Base-by-base conservation (phyloP, 1,140 invertebrate genomes). In the Microplitis mediator region DNA sequence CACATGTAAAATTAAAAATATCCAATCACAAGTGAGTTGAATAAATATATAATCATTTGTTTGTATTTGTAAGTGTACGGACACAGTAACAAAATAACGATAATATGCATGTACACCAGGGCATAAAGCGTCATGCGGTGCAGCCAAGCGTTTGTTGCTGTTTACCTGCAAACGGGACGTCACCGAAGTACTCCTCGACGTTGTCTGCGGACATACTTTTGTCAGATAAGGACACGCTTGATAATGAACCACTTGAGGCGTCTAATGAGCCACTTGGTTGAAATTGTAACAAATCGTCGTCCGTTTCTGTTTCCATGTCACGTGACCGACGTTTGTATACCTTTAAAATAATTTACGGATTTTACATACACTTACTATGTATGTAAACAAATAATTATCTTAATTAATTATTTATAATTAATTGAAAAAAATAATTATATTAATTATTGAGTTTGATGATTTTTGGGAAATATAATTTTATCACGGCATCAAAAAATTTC, bases 131-230 rank as follows among this genome's bases (percentile, higher is more conserved):
- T 87, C 86, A 87, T 87, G 86, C 85, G 85, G 86, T 87, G 85
- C 86, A 87, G 85, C 85, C 85, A 86, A 87, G 85, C 83, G 86
- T 86, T 80, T 83, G 84, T 84, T 87, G 85, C 79, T 83, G 85
- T 90, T 92, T 88, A 95, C 94, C 95, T 85, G 94, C 94, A 88
- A 95, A 97, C 67, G 95, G 94, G 68, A 92, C 91, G 82, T 96
- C 94, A 69, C 93, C 92, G 68, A 94, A 90, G 82, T 92, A 95
- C 86, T 95, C 94, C 86, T 96, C 94, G 60, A 95, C 93, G 80
- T 95, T 93, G 80, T 94, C 93, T 11, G 93, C 93, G 75, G 93
- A 93, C 62, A 93, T 91, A 82, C 93, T 95, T 82, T 94, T 91
- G 82, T 93, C 92, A 9, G 91, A 92, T 16, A 91, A 87, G 3